Evolutionary conservation across 2,888 invertebrate species (phyloP), one percentile per base, ranked within the genome.

Genomic region (Brachyopa scutellaris): DNA sequence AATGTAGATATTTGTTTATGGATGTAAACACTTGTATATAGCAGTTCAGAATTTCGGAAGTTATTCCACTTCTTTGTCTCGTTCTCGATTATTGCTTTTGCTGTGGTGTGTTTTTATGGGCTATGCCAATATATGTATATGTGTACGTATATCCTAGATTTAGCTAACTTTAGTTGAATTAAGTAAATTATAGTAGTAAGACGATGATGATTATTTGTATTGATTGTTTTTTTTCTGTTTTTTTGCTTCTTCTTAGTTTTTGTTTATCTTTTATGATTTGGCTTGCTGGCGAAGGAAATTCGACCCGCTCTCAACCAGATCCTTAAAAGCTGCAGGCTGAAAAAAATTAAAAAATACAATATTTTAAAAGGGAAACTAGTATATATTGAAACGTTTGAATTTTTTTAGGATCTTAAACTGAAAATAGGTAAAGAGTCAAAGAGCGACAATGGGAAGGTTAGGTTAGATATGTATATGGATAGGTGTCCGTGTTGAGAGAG

Each of bases 221-320:
- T 59, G 76, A 66, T 82, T 82, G 77, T 82, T 47, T 33, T 42
- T 45, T 51, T 57, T 40, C n/a, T 13, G 9, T 53, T 47, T 42
- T 45, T 26, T 17, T 57, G 26, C 13, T 51, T 61, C 23, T 76
- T 7, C 23, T 45, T 17, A 23, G 9, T 26, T 53, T 33, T 59
- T 64, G 82, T 21, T 82, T 82, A 82, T 82, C 76, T 82, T 4
- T 82, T 72, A 47, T 72, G 66, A 49, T 70, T 82, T 76, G 82
- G 61, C 21, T 72, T 72, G 77, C 61, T 82, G 82, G 76, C 77
- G 70, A 77, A 76, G 11, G 66, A 47, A 82, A 77, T 77, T 82
- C 76, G 82, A 47, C 82, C 77, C 70, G 76, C 76, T 66, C 77
- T 53, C 49, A 82, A 82, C 82, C 82, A 82, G 70, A 82, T 82